Percentiles rank a stretch among this genome's conserved stretches.
These are phyloP conservation scores for Monoplex corrugatus DNA, from an alignment of 2,888 invertebrate species.

Conservation along the genomic window DNA sequence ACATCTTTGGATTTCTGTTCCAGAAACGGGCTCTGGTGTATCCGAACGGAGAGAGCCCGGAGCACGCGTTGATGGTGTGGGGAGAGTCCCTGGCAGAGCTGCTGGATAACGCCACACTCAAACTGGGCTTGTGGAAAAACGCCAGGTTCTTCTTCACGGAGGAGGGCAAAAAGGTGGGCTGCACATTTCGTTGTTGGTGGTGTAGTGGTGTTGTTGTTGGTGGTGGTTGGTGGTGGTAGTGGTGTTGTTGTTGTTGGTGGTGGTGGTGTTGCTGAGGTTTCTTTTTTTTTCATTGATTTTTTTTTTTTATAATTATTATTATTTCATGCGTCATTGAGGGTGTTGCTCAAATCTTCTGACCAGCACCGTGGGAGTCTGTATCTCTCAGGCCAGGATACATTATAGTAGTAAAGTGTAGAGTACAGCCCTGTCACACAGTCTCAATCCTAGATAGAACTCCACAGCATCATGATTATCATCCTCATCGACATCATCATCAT, in stretches of 20 bases:
- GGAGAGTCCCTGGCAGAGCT: conserved; percentile 77
- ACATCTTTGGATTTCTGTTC: background rate
- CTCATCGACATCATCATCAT: too few species aligned
- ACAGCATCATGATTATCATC: too few species aligned
- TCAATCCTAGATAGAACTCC: too few species aligned
- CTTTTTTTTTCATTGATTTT: too few species aligned
- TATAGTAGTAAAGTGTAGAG: too few species aligned
- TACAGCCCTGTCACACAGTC: too few species aligned
- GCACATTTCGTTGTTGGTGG: too few species aligned
- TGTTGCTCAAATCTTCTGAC: background rate
- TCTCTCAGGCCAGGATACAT: too few species aligned
- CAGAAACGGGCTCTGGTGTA: conserved; percentile 79
- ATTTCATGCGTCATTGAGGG: too few species aligned
- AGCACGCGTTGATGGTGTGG: conserved; percentile 78
- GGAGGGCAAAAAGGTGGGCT: conserved; percentile 76
- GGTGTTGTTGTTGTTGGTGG: background rate
- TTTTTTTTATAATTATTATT: too few species aligned
- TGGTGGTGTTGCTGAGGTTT: background rate
- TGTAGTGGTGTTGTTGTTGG: background rate
- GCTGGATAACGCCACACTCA: conserved; percentile 74
- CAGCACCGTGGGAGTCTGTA: background rate
- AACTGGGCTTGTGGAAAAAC: conserved; percentile 76
- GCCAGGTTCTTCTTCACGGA: conserved; percentile 75
- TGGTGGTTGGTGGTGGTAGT: background rate
- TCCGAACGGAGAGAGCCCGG: conserved; percentile 79